Evolutionary conservation across 2,113 vertebrate species (phyloP).

Genomic region (Turdus rufiventris): DNA sequence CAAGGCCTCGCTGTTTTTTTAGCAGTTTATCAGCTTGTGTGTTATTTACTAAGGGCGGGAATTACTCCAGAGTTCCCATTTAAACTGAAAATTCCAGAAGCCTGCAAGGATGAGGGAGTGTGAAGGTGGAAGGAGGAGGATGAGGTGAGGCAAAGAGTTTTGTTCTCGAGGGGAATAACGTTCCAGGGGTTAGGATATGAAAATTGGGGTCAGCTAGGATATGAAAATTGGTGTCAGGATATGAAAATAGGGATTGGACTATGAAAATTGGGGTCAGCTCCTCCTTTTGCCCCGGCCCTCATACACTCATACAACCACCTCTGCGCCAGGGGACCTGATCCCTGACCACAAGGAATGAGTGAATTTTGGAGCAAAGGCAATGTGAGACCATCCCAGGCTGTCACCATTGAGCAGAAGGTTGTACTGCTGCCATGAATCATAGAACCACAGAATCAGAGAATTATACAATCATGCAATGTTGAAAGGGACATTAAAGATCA

Average conservation of each 20-base stretch:
- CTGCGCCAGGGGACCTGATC: not conserved
- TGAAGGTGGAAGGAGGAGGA: not conserved
- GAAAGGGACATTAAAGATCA: not conserved
- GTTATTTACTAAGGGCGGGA: conserved; percentile 13
- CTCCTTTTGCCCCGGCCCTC: not conserved
- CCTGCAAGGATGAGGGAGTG: not conserved
- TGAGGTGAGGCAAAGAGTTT: not conserved
- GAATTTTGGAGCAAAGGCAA: not conserved
- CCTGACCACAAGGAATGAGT: not conserved
- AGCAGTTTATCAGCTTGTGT: conserved; percentile 46
- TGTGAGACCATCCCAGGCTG: not conserved
- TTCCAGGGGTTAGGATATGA: not conserved
- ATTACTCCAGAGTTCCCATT: not conserved
- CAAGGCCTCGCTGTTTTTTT: conserved; percentile 19
- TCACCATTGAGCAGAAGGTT: not conserved
- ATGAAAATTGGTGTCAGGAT: not conserved
- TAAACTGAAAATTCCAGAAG: not conserved
- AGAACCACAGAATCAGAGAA: not conserved
- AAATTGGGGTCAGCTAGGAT: not conserved
- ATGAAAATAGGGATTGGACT: no score
- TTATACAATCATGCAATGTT: not conserved
- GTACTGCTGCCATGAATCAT: not conserved
- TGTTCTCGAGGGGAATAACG: not conserved
- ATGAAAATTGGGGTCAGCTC: not conserved
- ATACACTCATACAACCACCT: not conserved